Base-by-base conservation (phyloP, 2,888 invertebrate genomes). In the Trachelus stipa region DNA sequence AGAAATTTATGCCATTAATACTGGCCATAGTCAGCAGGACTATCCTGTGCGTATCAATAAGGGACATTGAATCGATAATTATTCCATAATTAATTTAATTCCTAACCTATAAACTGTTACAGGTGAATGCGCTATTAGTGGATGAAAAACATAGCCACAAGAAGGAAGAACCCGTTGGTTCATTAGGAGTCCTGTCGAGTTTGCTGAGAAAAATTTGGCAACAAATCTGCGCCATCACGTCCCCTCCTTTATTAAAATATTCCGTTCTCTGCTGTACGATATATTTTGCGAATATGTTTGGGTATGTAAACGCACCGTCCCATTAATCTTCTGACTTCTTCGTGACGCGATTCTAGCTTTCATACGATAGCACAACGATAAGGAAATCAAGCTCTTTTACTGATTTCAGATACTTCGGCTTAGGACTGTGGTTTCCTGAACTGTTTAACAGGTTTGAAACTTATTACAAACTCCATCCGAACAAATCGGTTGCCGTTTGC, bases 401-500 rank as follows among this genome's bases (percentile, higher is more conserved):
- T 71, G 33, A 79, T 92, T 91, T 15, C 90, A 95, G 95, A 23
- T 94, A 94, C 37, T 95, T 95, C 79, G 95, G 95, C 3, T 90
- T 95, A 1, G 95, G 95, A 79, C 91, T 96, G 83, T 96, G 96
- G 96, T 93, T 96, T 74, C 96, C 96, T 4, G 96, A 96, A 87
- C 92, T 96, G 12, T 95, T 96, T 79, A 94, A 94, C 73, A 93
- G 96, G 78, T 92, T 93, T 87, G 88, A 93, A 85, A 85, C 90
- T 81, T 87, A 90, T 84, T 85, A 92, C 82, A 83, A 90, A 87
- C 75, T 92, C 81, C 83, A 92, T 87, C 89, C 94, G 84, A 93
- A 93, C 80, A 91, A 90, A 6, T 89, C 93, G 0, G 91, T 92
- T 1, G 92, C 93, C 33, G 90, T 93, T 1, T 92, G 93, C 78